These are phyloP conservation scores for Lampris incognitus DNA, from an alignment of 2,113 vertebrate species.

Conservation along the genomic window DNA sequence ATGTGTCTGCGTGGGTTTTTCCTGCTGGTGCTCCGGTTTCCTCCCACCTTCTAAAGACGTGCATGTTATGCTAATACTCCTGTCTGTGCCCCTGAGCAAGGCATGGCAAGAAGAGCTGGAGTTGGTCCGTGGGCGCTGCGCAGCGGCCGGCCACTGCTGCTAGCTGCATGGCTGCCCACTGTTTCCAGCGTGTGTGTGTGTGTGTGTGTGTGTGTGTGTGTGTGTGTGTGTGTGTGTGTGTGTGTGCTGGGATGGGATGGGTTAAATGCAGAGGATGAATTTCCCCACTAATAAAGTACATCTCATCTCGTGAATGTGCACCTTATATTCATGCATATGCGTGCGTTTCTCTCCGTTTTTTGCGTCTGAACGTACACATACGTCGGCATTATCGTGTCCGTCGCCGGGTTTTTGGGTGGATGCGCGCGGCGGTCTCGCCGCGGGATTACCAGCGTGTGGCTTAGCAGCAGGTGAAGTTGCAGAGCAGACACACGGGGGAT, in stretches of 20 bases:
- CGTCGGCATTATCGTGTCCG: constrained; percentile 5
- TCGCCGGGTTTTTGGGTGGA: constrained; percentile 16
- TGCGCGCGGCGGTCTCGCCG: constrained; percentile 45
- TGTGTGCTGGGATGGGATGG: neutral
- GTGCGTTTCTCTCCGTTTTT: constrained; percentile 3
- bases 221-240: constrained; percentile 5
- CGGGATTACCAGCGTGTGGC: constrained; percentile 73
- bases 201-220: constrained; percentile 1
- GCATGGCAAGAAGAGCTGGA: too few relatives aligned
- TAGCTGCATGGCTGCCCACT: too few relatives aligned
- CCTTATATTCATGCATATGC: neutral
- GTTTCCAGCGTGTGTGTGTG: neutral
- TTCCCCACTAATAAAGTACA: too few relatives aligned
- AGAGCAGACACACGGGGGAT: constrained; percentile 80
- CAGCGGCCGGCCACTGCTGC: too few relatives aligned
- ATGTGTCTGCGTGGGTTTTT: too few relatives aligned
- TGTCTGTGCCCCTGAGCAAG: too few relatives aligned
- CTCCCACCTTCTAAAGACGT: too few relatives aligned
- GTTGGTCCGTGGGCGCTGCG: too few relatives aligned
- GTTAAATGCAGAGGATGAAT: too few relatives aligned
- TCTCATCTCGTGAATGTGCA: too few relatives aligned
- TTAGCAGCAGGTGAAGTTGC: constrained; percentile 82
- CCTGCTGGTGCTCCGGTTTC: neutral
- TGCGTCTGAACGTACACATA: constrained; percentile 9
- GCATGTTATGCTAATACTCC: too few relatives aligned